A percentile compares a stretch with the other conserved stretches of the same genome.
Evolutionary conservation across 2,113 vertebrate genomes (phyloP).

Genomic region (Sinocyclocheilus rhinocerous): DNA sequence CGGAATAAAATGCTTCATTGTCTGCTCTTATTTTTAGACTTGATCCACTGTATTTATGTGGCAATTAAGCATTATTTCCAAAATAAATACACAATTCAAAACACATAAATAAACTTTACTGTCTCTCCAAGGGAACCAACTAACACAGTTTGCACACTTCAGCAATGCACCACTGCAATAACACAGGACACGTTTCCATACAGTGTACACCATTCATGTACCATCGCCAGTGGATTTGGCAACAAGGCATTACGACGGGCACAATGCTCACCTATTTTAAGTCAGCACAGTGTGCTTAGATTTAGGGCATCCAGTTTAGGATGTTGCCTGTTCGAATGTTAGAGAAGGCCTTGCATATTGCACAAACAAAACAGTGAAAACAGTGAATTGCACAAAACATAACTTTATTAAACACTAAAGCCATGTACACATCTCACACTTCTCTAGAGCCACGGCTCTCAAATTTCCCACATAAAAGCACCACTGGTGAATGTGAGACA

Average conservation of each 20-base stretch:
- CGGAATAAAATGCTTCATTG: too few relatives aligned
- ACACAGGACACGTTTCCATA: too few relatives aligned
- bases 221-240: neutral
- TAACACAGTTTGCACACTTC: too few relatives aligned
- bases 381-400: neutral
- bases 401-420: conserved; percentile 6
- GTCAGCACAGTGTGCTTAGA: conserved; percentile 17
- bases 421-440: neutral
- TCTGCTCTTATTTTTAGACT: too few relatives aligned
- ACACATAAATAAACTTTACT: too few relatives aligned
- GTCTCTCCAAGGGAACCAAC: too few relatives aligned
- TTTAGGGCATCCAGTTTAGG: neutral
- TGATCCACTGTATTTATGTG: too few relatives aligned
- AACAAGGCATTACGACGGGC: conserved; percentile 1
- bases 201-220: neutral
- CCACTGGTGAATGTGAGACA: conserved; percentile 28
- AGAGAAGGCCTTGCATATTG: conserved; percentile 22
- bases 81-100: too few relatives aligned
- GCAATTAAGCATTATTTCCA: too few relatives aligned
- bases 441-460: neutral
- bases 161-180: too few relatives aligned
- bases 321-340: conserved; percentile 7
- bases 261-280: conserved; percentile 37
- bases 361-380: neutral
- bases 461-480: conserved; percentile 16